Percentiles rank a stretch among this genome's conserved stretches.
phyloP scores from a whole-genome alignment of 2,113 vertebrate species.

The Larimichthys crocea region DNA sequence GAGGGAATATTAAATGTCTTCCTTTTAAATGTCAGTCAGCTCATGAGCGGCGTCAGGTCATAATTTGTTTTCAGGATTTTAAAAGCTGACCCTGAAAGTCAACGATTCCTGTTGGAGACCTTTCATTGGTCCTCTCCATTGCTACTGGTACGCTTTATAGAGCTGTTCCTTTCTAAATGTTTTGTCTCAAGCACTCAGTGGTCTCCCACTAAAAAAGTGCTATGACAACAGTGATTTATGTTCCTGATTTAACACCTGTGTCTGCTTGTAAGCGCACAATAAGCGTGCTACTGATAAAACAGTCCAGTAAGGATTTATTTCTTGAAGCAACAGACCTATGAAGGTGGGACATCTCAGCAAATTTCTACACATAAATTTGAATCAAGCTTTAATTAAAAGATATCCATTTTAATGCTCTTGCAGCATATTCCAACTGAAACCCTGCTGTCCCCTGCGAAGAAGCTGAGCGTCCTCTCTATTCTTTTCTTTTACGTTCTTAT shows the following conservation, averaged over 20 bases:
- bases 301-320: neutral
- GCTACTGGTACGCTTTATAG: slow-evolving; percentile 47
- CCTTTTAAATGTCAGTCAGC: slow-evolving; percentile 50
- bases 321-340: neutral
- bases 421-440: slow-evolving; percentile 4
- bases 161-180: slow-evolving; percentile 54
- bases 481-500: neutral
- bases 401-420: slow-evolving; percentile 39
- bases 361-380: slow-evolving; percentile 31
- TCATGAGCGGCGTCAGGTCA: slow-evolving; percentile 37
- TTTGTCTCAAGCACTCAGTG: slow-evolving; percentile 51
- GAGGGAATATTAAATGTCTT: slow-evolving; percentile 54
- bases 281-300: slow-evolving; percentile 23
- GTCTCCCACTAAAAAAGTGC: slow-evolving; percentile 40
- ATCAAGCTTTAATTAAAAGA: slow-evolving; percentile 47
- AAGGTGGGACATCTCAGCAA: slow-evolving; percentile 13
- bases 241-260: slow-evolving; percentile 42
- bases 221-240: slow-evolving; percentile 59
- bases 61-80: slow-evolving; percentile 54
- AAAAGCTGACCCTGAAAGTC: slow-evolving; percentile 55
- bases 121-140: slow-evolving; percentile 48
- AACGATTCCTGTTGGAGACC: slow-evolving; percentile 7
- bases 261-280: slow-evolving; percentile 17
- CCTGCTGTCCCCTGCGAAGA: neutral
- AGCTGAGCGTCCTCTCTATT: neutral